These are phyloP conservation scores for Xenotilapia caudafasciata DNA, from an alignment of 2,113 vertebrate genomes.

Conservation along the genomic window DNA sequence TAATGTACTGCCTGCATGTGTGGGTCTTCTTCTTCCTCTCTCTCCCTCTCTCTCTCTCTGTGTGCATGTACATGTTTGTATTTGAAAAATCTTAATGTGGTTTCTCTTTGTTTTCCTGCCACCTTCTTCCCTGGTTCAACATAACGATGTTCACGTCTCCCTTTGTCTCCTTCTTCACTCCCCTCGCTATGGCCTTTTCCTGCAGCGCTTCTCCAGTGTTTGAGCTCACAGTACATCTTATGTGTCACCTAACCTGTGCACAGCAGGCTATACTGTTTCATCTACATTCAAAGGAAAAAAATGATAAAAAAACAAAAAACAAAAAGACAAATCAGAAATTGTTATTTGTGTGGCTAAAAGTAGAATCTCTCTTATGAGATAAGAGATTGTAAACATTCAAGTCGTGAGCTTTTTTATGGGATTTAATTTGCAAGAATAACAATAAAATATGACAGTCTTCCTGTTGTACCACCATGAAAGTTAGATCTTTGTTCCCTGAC, in stretches of 20 bases:
- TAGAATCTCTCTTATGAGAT: not conserved
- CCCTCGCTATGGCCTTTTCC: conserved; percentile 1
- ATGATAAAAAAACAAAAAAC: not conserved
- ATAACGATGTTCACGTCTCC: not conserved
- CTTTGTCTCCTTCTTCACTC: conserved; percentile 8
- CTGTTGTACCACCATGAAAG: not conserved
- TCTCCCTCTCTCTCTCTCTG: not conserved
- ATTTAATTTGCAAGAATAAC: not conserved
- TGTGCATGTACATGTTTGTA: not conserved
- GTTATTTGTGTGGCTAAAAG: not conserved
- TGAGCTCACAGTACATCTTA: not conserved
- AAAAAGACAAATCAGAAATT: not conserved
- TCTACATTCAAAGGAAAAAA: not conserved
- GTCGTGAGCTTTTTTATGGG: not conserved
- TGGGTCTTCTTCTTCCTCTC: not conserved
- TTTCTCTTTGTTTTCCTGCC: conserved; percentile 14
- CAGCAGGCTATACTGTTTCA: not conserved
- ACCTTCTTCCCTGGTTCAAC: conserved; percentile 13
- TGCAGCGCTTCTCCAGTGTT: not conserved
- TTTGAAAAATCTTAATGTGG: not conserved
- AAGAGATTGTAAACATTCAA: not conserved
- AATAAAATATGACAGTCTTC: not conserved
- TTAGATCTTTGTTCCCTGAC: conserved; percentile 5
- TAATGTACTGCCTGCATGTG: conserved; percentile 45
- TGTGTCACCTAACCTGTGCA: not conserved